Conservation (phyloP, 2,888 invertebrate species). For the Clusia tigrina region DNA sequence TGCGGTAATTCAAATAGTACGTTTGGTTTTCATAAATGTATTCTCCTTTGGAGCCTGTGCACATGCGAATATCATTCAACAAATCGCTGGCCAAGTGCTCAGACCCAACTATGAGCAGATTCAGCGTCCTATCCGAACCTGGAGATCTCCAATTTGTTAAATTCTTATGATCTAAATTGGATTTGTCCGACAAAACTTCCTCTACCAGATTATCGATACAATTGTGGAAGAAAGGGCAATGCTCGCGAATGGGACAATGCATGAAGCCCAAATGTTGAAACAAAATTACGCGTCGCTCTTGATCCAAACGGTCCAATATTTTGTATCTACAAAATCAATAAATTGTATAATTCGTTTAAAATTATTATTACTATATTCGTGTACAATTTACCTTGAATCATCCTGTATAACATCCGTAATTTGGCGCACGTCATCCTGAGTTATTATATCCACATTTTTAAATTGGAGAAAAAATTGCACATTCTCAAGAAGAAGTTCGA, state of each 20-base stretch:
- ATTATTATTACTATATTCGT: conserved; percentile 11
- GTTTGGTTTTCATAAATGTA: conserved; percentile 80
- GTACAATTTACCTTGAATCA: conserved; percentile 78
- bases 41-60: conserved; percentile 85
- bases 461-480: conserved; percentile 93
- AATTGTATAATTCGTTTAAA: neutral
- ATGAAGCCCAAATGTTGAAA: conserved; percentile 96
- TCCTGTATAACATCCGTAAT: conserved; percentile 91
- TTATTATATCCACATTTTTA: conserved; percentile 89
- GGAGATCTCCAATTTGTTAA: conserved; percentile 53
- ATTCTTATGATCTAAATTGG: conserved; percentile 69
- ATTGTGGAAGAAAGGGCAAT: conserved; percentile 89
- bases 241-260: conserved; percentile 92
- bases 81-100: conserved; percentile 88
- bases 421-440: conserved; percentile 92
- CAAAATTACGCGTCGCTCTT: conserved; percentile 92
- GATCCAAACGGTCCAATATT: conserved; percentile 90
- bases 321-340: conserved; percentile 76
- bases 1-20: conserved; percentile 84
- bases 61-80: conserved; percentile 83
- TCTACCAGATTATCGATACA: conserved; percentile 82
- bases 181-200: conserved; percentile 62
- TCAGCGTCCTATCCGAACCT: conserved; percentile 67
- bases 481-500: conserved; percentile 90
- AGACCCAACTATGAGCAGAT: conserved; percentile 87